Evolutionary conservation across 2,888 invertebrate species (phyloP), one percentile per base, ranked within the genome.

Genomic region (Thumatha senex): DNA sequence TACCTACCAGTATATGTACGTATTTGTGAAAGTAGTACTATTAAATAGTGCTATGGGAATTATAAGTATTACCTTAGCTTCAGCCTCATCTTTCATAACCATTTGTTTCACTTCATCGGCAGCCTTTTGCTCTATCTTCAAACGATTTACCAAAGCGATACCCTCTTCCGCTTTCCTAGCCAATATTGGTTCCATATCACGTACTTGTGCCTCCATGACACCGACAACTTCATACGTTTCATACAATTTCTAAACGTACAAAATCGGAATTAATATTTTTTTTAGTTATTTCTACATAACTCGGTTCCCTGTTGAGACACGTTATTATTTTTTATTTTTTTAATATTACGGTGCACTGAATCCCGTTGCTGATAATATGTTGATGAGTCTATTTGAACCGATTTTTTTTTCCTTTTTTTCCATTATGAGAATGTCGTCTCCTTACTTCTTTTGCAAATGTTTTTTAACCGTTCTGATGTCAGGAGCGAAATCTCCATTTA

Each of bases 201-300:
- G 94, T 41, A 98, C 89, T 64, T 97, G 96, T 54, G 94, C 94
- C 82, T 97, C 96, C 98, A 98, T 98, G 4, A 94, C 93, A 30
- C 95, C 95, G 0, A 98, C 97, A 13, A 95, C 93, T 15, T 93
- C 93, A 72, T 96, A 96, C 0, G 97, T 97, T 85, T 96, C 96
- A 71, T 95, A 93, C 9, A 97, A 79, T 93, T 97, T 97, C 93
- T 95, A 75, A 13, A 43, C 15, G 18, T 18, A 35, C 14, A 31
- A 49, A 13, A 40, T 12, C 1, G 13, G 9, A 15, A 15, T 38
- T 2, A 38, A 38, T 1, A n/a, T 14, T 35, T n/a, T 5, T n/a
- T 12, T 1, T 35, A 35, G 35, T 0, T 12, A 34, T 1, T 11
- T n/a, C n/a, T n/a, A n/a, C n/a, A n/a, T n/a, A n/a, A n/a, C n/a